A percentile compares a stretch with the other conserved stretches of the same genome.
Evolutionary conservation across 2,797 vertebrate genomes (phyloP).

Genomic region (Tarsius wallacei): DNA sequence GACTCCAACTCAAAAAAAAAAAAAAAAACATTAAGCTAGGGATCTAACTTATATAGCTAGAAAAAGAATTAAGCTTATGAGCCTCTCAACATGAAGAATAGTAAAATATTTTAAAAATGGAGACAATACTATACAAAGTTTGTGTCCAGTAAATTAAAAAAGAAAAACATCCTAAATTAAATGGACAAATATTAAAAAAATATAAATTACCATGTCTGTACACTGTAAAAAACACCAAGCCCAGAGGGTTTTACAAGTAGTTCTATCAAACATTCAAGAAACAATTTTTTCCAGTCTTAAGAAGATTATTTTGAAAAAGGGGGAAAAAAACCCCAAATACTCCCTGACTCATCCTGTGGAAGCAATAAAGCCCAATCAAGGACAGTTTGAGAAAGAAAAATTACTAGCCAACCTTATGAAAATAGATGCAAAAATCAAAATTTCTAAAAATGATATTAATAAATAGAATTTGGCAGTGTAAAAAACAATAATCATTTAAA

Average conservation of each 20-base stretch:
- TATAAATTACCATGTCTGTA: not conserved
- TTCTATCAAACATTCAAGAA: slow-evolving; percentile 34
- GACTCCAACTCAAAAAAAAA: no score
- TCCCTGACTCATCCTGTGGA: not conserved
- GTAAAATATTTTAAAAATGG: not conserved
- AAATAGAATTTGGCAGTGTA: not conserved
- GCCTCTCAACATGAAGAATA: not conserved
- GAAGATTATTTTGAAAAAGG: not conserved
- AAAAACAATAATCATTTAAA: slow-evolving; percentile 4
- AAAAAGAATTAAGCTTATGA: not conserved
- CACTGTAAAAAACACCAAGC: not conserved
- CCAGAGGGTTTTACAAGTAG: not conserved
- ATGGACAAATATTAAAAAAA: not conserved
- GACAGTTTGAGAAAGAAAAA: not conserved
- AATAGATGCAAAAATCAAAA: slow-evolving; percentile 2
- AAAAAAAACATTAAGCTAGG: not conserved
- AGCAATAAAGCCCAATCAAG: not conserved
- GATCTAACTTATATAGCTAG: not conserved
- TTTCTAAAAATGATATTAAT: not conserved
- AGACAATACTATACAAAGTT: not conserved
- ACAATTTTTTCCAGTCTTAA: not conserved
- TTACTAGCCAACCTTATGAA: not conserved
- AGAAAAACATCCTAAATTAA: not conserved
- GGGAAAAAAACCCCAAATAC: not conserved
- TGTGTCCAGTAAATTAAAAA: not conserved